A percentile compares a stretch with the other conserved stretches of the same genome.
These are phyloP conservation scores for Stenchaetothrips biformis DNA, from an alignment of 2,888 invertebrate species.

Conservation along the genomic window DNA sequence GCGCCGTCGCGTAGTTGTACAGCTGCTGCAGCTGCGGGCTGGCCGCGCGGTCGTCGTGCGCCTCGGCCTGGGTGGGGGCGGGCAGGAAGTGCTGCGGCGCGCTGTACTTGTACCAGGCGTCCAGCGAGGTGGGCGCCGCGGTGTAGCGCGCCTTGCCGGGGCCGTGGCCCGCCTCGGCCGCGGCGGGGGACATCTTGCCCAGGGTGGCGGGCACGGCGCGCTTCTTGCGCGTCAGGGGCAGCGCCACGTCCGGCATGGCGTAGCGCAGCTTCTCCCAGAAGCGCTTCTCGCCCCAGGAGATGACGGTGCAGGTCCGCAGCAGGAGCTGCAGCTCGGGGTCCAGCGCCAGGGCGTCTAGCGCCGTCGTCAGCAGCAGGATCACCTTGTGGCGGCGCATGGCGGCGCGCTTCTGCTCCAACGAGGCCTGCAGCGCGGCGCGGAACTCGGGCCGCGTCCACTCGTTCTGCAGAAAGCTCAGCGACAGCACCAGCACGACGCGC, in stretches of 20 bases:
- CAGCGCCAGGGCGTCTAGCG: constrained; percentile 66
- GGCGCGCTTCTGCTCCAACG: constrained; percentile 52
- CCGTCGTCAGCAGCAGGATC: constrained; percentile 54
- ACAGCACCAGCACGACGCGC: constrained; percentile 73
- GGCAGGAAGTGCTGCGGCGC: constrained; percentile 31
- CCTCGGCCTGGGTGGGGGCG: constrained; percentile 30
- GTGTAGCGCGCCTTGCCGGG: constrained; percentile 55
- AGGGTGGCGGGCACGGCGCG: constrained; percentile 32
- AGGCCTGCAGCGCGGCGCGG: constrained; percentile 71
- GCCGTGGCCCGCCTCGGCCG: constrained; percentile 45
- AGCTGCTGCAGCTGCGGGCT: constrained; percentile 45
- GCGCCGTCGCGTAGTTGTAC: constrained; percentile 55
- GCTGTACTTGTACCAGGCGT: constrained; percentile 57
- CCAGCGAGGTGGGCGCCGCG: constrained; percentile 64
- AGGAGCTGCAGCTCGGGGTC: constrained; percentile 71
- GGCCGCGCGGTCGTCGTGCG: constrained; percentile 39
- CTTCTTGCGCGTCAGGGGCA: constrained; percentile 39
- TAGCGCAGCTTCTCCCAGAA: constrained; percentile 80
- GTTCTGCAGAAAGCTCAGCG: constrained; percentile 72
- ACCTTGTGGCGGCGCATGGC: constrained; percentile 58
- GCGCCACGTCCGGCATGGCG: constrained; percentile 68
- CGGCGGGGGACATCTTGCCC: constrained; percentile 47
- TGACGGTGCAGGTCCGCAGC: constrained; percentile 64
- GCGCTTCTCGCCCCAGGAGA: constrained; percentile 69
- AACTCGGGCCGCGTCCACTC: constrained; percentile 82